Conservation (phyloP, 2,888 invertebrate genomes). For the Apamea sordens region DNA sequence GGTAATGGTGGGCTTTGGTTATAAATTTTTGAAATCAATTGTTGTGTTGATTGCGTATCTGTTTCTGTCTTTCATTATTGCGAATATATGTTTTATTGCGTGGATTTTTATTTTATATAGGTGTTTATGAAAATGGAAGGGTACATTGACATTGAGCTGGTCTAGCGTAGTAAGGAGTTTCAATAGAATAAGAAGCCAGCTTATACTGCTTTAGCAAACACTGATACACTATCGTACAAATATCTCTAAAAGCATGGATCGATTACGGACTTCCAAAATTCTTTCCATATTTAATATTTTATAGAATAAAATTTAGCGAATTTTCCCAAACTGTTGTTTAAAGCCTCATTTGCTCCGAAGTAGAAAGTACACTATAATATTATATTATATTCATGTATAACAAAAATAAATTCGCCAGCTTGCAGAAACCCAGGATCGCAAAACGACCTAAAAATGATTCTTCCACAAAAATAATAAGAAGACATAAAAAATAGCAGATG, state of each 20-base stretch:
- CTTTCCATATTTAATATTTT: neutral
- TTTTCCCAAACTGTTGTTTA: neutral
- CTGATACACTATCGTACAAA: neutral
- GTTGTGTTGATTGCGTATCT: constrained; percentile 38
- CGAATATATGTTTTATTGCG: constrained; percentile 6
- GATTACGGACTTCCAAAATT: neutral
- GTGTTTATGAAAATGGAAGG: neutral
- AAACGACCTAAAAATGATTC: constrained; percentile 30
- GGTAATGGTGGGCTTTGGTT: constrained; percentile 5
- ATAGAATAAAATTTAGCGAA: neutral
- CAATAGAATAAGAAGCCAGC: neutral
- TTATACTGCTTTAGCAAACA: neutral
- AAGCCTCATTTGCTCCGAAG: neutral
- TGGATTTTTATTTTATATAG: neutral
- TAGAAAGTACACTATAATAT: neutral
- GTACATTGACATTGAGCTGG: neutral
- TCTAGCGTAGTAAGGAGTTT: neutral
- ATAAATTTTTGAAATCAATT: constrained; percentile 55
- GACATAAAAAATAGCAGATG: constrained; percentile 76
- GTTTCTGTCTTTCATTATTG: constrained; percentile 25
- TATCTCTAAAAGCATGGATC: neutral
- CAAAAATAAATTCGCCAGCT: neutral
- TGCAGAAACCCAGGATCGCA: too few relatives aligned
- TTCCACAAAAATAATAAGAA: constrained; percentile 61
- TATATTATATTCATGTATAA: neutral